These are phyloP conservation scores for Akabosia matsudoensis DNA, from an alignment of 1,140 invertebrate species.

Conservation along the genomic window DNA sequence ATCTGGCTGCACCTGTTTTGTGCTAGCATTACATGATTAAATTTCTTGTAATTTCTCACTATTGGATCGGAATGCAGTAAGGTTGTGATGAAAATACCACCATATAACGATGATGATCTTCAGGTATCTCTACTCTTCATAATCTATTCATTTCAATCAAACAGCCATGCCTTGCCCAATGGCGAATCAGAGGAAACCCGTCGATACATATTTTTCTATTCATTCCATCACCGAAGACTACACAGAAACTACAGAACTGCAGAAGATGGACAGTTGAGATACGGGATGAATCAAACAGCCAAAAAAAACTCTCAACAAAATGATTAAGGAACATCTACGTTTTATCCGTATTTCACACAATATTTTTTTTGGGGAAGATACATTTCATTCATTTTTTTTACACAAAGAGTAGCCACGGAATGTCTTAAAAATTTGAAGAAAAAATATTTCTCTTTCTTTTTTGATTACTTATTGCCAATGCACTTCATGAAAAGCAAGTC, in stretches of 20 bases:
- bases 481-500: slow-evolving; percentile 7
- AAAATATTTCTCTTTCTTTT: neutral
- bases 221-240: neutral
- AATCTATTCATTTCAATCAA: slow-evolving; percentile 11
- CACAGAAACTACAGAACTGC: neutral
- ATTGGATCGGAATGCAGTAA: too few relatives aligned
- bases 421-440: neutral
- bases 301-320: too few relatives aligned
- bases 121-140: neutral
- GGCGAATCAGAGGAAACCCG: slow-evolving; percentile 16
- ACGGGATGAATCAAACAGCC: neutral
- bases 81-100: neutral
- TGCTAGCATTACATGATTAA: neutral
- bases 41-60: neutral
- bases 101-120: neutral
- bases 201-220: neutral
- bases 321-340: too few relatives aligned
- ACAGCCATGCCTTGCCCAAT: slow-evolving; percentile 7
- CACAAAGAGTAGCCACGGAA: neutral
- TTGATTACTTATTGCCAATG: slow-evolving; percentile 8
- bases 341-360: too few relatives aligned
- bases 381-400: too few relatives aligned
- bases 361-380: too few relatives aligned
- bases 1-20: neutral
- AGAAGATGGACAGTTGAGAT: slow-evolving; percentile 20